These are phyloP conservation scores for Oligia strigilis DNA, from an alignment of 2,888 invertebrate species.

Conservation along the genomic window DNA sequence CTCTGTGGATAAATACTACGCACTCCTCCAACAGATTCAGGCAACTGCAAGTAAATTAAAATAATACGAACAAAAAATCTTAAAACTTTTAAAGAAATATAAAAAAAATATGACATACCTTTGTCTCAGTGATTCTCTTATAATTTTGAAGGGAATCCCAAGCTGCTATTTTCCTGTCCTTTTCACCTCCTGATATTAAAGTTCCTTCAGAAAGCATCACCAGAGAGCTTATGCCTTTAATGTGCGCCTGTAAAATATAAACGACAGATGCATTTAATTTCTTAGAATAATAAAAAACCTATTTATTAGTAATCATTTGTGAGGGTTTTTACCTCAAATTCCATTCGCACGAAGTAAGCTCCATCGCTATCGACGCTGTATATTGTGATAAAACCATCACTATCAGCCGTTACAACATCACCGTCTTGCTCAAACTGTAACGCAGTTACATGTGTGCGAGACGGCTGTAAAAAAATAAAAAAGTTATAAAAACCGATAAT, in stretches of 20 bases:
- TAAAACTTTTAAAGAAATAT: not conserved
- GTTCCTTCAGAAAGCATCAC: conserved; percentile 98
- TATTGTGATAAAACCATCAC: conserved; percentile 97
- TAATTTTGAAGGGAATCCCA: conserved; percentile 98
- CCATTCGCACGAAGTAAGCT: conserved; percentile 96
- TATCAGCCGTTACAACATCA: conserved; percentile 97
- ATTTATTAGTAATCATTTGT: not conserved
- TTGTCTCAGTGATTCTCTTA: conserved; percentile 96
- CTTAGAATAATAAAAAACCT: not conserved
- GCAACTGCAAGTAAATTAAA: conserved; percentile 91
- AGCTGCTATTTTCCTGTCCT: conserved; percentile 96
- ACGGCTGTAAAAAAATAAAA: conserved; percentile 90
- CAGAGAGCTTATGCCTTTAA: conserved; percentile 96
- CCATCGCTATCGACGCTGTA: conserved; percentile 97
- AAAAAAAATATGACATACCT: conserved; percentile 87
- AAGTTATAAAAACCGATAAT: conserved; percentile 11
- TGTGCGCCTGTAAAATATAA: conserved; percentile 91
- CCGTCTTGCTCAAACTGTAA: conserved; percentile 97
- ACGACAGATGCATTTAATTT: not conserved
- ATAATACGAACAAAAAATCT: too few species aligned
- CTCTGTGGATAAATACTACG: conserved; percentile 97
- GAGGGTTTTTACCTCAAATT: conserved; percentile 92
- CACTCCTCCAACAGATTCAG: conserved; percentile 96
- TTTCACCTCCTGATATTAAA: conserved; percentile 96
- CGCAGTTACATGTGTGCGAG: conserved; percentile 95